A percentile compares a stretch with the other conserved stretches of the same genome.
These are phyloP conservation scores for Melinopterus prodromus DNA, from an alignment of 2,888 invertebrate genomes.

Conservation along the genomic window DNA sequence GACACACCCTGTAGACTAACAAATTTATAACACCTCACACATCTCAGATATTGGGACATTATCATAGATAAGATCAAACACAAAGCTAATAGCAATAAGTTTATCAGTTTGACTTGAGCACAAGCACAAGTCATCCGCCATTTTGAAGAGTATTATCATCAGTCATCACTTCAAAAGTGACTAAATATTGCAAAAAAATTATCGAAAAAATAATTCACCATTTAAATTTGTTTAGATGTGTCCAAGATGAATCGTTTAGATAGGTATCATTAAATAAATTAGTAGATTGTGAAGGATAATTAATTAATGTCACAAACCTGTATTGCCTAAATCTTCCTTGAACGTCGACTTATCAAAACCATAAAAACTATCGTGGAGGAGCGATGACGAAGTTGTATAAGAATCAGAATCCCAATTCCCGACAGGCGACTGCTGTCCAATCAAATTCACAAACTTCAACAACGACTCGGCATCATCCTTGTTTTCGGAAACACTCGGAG, in stretches of 20 bases:
- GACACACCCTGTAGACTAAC: no score
- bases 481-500: neutral
- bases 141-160: neutral
- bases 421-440: no score
- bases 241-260: no score
- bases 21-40: no score
- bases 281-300: neutral
- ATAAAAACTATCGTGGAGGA: conserved; percentile 26
- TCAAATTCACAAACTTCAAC: conserved; percentile 19
- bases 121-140: neutral
- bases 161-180: neutral
- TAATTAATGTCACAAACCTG: conserved; percentile 24
- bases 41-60: no score
- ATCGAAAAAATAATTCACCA: no score
- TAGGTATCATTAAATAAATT: conserved; percentile 9
- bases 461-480: neutral
- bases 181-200: neutral
- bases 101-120: neutral
- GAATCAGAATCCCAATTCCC: neutral
- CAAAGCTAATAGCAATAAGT: no score
- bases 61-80: no score
- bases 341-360: conserved; percentile 32
- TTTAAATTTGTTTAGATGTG: no score
- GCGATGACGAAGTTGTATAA: neutral
- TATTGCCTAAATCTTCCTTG: conserved; percentile 32